Base-by-base conservation (phyloP, 2,113 vertebrate species). In the Oostethus manadensis region DNA sequence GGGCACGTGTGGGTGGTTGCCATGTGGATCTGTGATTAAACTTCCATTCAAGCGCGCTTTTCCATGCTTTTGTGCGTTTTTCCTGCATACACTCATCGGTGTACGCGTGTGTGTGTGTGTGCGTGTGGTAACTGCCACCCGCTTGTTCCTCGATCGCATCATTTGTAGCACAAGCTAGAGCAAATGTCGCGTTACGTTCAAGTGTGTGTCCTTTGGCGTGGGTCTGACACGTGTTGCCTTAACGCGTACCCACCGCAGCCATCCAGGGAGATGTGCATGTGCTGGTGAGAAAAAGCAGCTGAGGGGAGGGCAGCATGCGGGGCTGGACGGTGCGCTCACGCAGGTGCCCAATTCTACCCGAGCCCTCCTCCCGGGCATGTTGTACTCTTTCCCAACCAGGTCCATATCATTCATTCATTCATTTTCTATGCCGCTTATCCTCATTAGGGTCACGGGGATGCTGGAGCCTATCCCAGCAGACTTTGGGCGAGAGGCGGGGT, bases 311-410 rank as follows among this genome's bases (percentile, higher is more conserved):
- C 80, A 77, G 77, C 75, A 47, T 73, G 81, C 61, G 69, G 66
- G 78, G 74, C 74, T 60, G 74, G 79, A 73, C n/a, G 57, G 73
- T 71, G 64, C 63, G 65, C 66, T 51, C 72, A 75, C 81, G 80
- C 84, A 84, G 86, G 86, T 84, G 80, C 71, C 66, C 78, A 74
- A 82, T 82, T 82, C 70, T 76, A 71, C 78, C 71, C 65, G 77
- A 69, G 79, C 64, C 60, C 67, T 45, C 62, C 33, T 35, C 38
- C 13, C 1, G 0, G 61, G 61, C 67, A 21, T 74, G 79, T 79
- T 69, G 45, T 73, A 72, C 70, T 76, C 62, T 64, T 66, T 70
- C 72, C 68, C 59, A 16, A 20, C 56, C 59, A 17, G n/a, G n/a
- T n/a, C n/a, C n/a, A n/a, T n/a, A n/a, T n/a, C n/a, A n/a, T n/a